Conservation (phyloP, 2,888 invertebrate species). For the Pollenia labialis region DNA sequence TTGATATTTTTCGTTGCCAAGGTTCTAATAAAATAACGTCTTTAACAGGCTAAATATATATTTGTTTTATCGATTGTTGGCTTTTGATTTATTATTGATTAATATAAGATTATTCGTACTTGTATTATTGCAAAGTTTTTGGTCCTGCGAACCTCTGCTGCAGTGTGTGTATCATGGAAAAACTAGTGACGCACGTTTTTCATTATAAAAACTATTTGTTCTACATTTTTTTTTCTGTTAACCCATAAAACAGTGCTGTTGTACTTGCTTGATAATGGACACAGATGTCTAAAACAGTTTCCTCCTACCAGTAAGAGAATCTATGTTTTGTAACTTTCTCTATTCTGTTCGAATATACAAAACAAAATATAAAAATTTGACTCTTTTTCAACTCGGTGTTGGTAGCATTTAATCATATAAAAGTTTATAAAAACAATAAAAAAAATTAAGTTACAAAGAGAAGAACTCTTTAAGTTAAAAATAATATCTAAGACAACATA, state of each 20-base stretch:
- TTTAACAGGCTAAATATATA: too few relatives aligned
- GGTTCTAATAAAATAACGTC: too few relatives aligned
- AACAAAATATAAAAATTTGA: too few relatives aligned
- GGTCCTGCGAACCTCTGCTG: conserved; percentile 13
- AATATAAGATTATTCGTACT: background rate
- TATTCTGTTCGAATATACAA: background rate
- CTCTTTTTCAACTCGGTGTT: background rate
- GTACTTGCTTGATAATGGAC: conserved; percentile 40
- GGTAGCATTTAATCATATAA: conserved; percentile 18
- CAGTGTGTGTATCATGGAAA: too few relatives aligned
- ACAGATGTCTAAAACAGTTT: conserved; percentile 37
- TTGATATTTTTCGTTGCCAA: too few relatives aligned
- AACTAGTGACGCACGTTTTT: conserved; percentile 49
- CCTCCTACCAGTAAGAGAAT: conserved; percentile 21
- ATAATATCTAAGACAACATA: background rate
- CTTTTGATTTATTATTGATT: too few relatives aligned
- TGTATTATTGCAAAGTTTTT: background rate
- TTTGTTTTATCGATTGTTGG: too few relatives aligned
- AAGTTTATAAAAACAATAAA: background rate
- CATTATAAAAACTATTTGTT: background rate
- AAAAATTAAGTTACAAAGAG: conserved; percentile 21
- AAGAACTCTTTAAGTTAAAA: conserved; percentile 9
- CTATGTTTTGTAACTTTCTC: conserved; percentile 8
- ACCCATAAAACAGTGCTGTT: background rate
- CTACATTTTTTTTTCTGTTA: background rate